Base-by-base conservation (phyloP, 2,797 vertebrate genomes). In the Characodon lateralis region DNA sequence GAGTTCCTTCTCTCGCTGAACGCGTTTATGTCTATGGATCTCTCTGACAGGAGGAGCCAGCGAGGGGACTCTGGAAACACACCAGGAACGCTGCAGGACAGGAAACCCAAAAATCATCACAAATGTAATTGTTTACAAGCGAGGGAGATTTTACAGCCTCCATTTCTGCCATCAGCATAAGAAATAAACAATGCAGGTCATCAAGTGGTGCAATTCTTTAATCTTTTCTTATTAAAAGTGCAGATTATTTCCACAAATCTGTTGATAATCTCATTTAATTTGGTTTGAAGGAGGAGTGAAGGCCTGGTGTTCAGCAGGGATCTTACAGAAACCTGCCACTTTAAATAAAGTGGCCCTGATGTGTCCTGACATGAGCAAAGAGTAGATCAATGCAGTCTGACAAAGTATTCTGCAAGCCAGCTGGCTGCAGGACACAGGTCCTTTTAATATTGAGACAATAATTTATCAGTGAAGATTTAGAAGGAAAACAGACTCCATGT, bases 1-100 rank as follows among this genome's bases (percentile, higher is more conserved):
- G 93, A 93, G 88, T 90, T 92, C 81, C 94, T 93, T 59, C 94
- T 94, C 65, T 96, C 95, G 7, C 83, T 92, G 91, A 96, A 96
- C 2, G 94, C 89, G 88, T 87, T 95, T 88, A 94, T 85, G 89
- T 96, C 95, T 22, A 82, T 90, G 35, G 88, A 94, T 79, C 95
- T 94, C 82, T 96, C 96, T 0, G 96, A 95, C 74, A 97, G 94
- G 59, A 98, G 94, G 56, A 97, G 95, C 97, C 97, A 97, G 39
- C 97, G 95, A 1, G 97, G 96, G 0, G 97, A 97, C 87, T 98
- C 97, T 56, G 96, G 95, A 90, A 96, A 97, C 4, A 97, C 94
- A 16, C 96, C 96, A 0, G 97, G 96, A 93, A 97, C 95, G 59
- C 97, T 98, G 89, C 80, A 73, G 77, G 79, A 79, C 61, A 78